Base-by-base conservation (phyloP, 1,140 invertebrate species). In the Nixonia krombeini region DNA sequence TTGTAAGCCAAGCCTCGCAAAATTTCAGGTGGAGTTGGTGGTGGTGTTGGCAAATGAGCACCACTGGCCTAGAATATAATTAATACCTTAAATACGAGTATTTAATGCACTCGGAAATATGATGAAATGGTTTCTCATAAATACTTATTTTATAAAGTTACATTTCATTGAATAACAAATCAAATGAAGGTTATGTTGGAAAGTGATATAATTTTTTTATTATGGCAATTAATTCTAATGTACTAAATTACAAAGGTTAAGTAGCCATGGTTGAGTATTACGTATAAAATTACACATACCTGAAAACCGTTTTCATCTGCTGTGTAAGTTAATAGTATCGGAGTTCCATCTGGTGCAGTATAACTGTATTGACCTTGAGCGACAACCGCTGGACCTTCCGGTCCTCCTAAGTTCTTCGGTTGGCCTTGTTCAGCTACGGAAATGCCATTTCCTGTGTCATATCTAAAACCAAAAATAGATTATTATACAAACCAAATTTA, bases 301-400 rank as follows among this genome's bases (percentile, higher is more conserved):
- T 88, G 88, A 73, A 93, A 93, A 16, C 91, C 92, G 55, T 89
- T 89, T 70, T 91, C 91, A 78, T 94, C 93, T 1, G 94, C 93
- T 1, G 89, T 87, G 77, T 95, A 96, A 50, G 88, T 90, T 0
- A 96, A 82, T 0, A 88, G 85, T 58, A 94, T 92, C 13, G 91
- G 87, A 31, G 90, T 91, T 44, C 93, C 93, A 71, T 94, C 92
- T 0, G 92, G 91, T 8, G 93, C 92, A 0, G 92, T 94, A 78
- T 94, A 95, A 38, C 91, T 91, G 58, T 88, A 93, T n/a, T 88
- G 89, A 28, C 93, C 92, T 75, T 89, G 87, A 3, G 90, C 91
- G 12, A 90, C 86, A 90, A 93, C 74, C 88, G 81, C 37, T 85
- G 89, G 41, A 87, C 92, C 73, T 18, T 37, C 63, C 3, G 73